Evolutionary conservation across 2,888 invertebrate species (phyloP).

Genomic region (Sclerodermus sp.): DNA sequence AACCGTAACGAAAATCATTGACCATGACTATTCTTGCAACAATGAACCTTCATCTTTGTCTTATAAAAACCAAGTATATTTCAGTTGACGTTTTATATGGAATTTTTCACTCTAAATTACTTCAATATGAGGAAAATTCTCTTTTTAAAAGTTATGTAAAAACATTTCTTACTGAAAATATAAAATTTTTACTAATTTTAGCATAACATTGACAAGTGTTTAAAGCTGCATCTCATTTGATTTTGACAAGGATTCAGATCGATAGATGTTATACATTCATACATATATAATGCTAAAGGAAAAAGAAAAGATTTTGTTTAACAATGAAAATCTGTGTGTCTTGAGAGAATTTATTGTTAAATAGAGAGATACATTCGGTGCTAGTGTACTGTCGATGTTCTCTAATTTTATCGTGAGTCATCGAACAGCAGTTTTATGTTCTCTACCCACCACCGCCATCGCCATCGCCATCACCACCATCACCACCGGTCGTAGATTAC

Average conservation of each 20-base stretch:
- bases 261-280: too few species aligned
- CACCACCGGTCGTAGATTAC: slow-evolving; percentile 22
- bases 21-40: slow-evolving; percentile 40
- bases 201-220: too few species aligned
- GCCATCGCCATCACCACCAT: too few species aligned
- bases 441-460: slow-evolving; percentile 1
- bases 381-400: slow-evolving; percentile 20
- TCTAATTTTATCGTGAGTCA: slow-evolving; percentile 40
- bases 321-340: background rate
- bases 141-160: too few species aligned
- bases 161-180: too few species aligned
- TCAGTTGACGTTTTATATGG: slow-evolving; percentile 7
- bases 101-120: slow-evolving; percentile 2
- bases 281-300: too few species aligned
- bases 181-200: too few species aligned
- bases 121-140: too few species aligned
- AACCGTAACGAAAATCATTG: slow-evolving; percentile 46
- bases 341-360: background rate
- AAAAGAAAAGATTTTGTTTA: too few species aligned
- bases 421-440: slow-evolving; percentile 23
- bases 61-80: slow-evolving; percentile 12
- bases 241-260: too few species aligned
- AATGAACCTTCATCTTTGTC: slow-evolving; percentile 10
- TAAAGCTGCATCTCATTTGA: too few species aligned
- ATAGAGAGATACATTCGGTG: slow-evolving; percentile 17